phyloP scores from a whole-genome alignment of 2,797 vertebrate genomes.

The Gymnoscopelus braueri region DNA sequence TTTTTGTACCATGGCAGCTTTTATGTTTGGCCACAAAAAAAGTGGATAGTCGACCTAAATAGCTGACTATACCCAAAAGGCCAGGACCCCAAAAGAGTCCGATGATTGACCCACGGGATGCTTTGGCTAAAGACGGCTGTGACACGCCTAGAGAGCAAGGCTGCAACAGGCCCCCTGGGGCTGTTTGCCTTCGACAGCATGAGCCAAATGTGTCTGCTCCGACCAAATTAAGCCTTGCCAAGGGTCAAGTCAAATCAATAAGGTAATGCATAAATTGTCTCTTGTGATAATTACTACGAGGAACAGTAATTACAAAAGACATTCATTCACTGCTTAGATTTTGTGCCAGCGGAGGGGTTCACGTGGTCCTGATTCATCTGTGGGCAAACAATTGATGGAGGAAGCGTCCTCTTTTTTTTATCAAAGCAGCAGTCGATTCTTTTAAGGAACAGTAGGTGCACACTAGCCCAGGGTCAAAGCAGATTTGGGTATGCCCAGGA shows the following conservation, averaged over 20 bases:
- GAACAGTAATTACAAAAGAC: slow-evolving; percentile 83
- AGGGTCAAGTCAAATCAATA: slow-evolving; percentile 84
- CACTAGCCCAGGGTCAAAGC: slow-evolving; percentile 61
- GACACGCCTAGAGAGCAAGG: slow-evolving; percentile 67
- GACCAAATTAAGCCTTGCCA: slow-evolving; percentile 72
- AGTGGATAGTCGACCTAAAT: slow-evolving; percentile 61
- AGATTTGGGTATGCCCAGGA: slow-evolving; percentile 58
- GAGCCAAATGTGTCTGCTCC: slow-evolving; percentile 65
- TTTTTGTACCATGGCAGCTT: slow-evolving; percentile 37
- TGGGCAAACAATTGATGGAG: slow-evolving; percentile 71
- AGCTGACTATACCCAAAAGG: slow-evolving; percentile 57
- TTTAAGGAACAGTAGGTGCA: slow-evolving; percentile 60
- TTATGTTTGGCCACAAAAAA: slow-evolving; percentile 41
- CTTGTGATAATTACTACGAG: slow-evolving; percentile 78
- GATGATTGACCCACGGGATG: slow-evolving; percentile 59
- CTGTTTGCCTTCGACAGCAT: slow-evolving; percentile 65
- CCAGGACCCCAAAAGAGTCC: slow-evolving; percentile 53
- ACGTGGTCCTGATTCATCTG: slow-evolving; percentile 61
- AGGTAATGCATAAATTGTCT: slow-evolving; percentile 83
- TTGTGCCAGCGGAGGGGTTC: slow-evolving; percentile 71
- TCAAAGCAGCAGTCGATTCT: slow-evolving; percentile 53
- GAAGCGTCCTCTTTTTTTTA: slow-evolving; percentile 58
- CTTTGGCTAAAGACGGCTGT: slow-evolving; percentile 65
- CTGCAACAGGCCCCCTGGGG: slow-evolving; percentile 51
- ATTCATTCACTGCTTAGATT: slow-evolving; percentile 81